Conservation (phyloP, 2,797 vertebrate genomes). For the Jordanella pulchra region DNA sequence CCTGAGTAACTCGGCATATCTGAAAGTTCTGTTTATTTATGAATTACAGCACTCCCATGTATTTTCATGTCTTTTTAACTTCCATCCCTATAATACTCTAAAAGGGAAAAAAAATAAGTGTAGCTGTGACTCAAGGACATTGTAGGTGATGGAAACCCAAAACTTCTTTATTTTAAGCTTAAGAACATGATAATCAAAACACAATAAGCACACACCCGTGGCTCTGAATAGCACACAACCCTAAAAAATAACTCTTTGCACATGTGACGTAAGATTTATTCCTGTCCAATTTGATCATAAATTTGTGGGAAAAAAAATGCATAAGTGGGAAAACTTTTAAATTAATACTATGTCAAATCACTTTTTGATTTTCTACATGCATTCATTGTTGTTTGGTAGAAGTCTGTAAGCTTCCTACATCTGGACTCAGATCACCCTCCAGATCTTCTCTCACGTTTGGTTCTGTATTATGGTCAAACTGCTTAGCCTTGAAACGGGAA, state of each 20-base stretch:
- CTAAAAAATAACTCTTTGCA: not conserved
- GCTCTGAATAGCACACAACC: not conserved
- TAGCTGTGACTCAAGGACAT: not conserved
- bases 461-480: not conserved
- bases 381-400: not conserved
- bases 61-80: slow-evolving; percentile 10
- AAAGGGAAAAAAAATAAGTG: not conserved
- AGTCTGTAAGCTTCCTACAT: not conserved
- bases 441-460: not conserved
- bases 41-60: not conserved
- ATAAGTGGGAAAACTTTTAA: not conserved
- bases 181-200: not conserved
- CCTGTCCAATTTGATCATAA: not conserved
- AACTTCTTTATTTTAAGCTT: not conserved
- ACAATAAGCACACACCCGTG: not conserved
- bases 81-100: not conserved
- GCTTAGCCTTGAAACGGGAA: not conserved
- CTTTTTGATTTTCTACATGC: not conserved
- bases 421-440: not conserved
- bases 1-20: slow-evolving; percentile 8
- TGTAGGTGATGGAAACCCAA: not conserved
- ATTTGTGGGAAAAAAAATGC: not conserved
- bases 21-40: slow-evolving; percentile 8
- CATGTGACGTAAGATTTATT: not conserved
- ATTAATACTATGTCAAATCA: not conserved